Conservation (phyloP, 2,113 vertebrate genomes). For the Holacanthus passer region DNA sequence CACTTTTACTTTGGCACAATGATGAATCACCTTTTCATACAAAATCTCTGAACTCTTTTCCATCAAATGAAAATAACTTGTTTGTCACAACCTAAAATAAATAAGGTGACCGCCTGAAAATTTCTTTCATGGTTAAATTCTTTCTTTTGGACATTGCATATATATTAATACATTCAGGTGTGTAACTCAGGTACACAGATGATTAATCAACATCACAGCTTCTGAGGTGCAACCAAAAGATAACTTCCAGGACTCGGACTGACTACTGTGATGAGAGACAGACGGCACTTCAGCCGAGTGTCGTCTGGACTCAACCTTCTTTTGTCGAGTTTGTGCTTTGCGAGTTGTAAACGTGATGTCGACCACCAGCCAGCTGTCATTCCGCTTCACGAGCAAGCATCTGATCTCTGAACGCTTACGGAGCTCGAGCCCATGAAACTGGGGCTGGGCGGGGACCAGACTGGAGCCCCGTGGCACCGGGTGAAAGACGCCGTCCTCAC, state of each 20-base stretch:
- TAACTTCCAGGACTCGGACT: constrained; percentile 82
- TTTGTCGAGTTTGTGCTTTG: not conserved
- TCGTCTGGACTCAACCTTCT: constrained; percentile 31
- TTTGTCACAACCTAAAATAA: not conserved
- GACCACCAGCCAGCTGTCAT: constrained; percentile 69
- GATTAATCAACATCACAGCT: constrained; percentile 81
- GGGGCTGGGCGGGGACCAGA: constrained; percentile 53
- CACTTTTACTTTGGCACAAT: not conserved
- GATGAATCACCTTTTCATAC: not conserved
- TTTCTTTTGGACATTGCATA: not conserved
- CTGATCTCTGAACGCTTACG: constrained; percentile 74
- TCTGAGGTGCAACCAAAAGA: constrained; percentile 85
- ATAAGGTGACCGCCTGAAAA: not conserved
- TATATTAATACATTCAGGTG: not conserved
- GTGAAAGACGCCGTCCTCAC: constrained; percentile 74
- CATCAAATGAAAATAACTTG: not conserved
- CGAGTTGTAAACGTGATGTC: constrained; percentile 80
- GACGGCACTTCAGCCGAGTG: not conserved
- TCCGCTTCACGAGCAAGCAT: constrained; percentile 79
- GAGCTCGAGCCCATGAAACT: constrained; percentile 77
- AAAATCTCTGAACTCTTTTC: not conserved
- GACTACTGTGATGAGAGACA: not conserved
- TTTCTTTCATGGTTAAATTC: not conserved
- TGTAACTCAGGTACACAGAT: constrained; percentile 74
- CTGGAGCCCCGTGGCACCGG: constrained; percentile 37